Evolutionary conservation across 2,888 invertebrate genomes (phyloP), one percentile per base, ranked within the genome.

Genomic region (Xestia sexstrigata): DNA sequence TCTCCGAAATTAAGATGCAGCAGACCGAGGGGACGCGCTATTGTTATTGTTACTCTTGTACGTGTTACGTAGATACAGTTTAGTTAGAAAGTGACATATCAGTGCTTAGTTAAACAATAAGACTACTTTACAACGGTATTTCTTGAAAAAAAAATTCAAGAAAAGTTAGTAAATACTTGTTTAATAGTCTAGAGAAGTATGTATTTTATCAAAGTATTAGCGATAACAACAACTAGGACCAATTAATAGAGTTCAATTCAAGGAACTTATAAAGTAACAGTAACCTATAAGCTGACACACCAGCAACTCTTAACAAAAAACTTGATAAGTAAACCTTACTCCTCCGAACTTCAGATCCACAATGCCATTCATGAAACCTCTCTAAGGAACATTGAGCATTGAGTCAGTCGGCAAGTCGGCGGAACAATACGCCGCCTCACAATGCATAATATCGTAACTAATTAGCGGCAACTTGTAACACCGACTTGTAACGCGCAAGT

Each of bases 381-480:
- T 52, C n/a, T 55, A 68, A 11, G 55, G n/a, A 58, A 42, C 62
- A 58, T 52, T 26, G 49, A 42, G 58, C 77, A 52, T 67, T 66
- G 20, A 35, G 66, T 45, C n/a, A 65, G 65, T n/a, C 78, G 35
- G 62, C 62, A 62, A 52, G 60, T 52, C 62, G 66, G 85, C 49
- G 39, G 87, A 70, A 87, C 84, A 87, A 84, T 74, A 80, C 81
- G 72, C 47, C 58, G 74, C 55, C 75, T 78, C 78, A 88, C 89
- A 89, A 89, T 88, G 83, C 83, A 84, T 88, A 89, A 89, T 88
- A 88, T 88, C 79, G 74, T 83, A 88, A 89, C 89, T 88, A 88
- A 88, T 88, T 88, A 88, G 82, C 77, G 70, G 81, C 79, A 81
- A 89, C 72, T 89, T 88, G 81, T 83, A 78, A 49, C 79, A 76